Evolutionary conservation across 2,888 invertebrate genomes (phyloP).

Genomic region (Leucozona laternaria): DNA sequence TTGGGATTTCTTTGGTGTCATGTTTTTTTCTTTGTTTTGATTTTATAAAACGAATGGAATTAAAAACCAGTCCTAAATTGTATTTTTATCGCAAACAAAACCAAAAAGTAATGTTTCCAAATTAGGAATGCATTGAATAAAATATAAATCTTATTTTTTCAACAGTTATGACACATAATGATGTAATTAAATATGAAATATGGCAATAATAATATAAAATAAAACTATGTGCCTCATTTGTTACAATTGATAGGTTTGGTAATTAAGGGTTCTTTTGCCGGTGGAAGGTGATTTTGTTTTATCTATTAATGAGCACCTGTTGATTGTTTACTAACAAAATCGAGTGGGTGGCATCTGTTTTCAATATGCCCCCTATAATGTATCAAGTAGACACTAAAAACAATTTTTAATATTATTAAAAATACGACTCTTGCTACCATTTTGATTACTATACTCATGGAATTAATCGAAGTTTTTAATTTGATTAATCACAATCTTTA

Average conservation of each 20-base stretch:
- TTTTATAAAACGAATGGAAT: too few species aligned
- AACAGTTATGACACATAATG: too few species aligned
- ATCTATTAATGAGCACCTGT: constrained; percentile 8
- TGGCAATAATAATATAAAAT: background rate
- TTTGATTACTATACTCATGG: background rate
- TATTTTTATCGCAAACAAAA: too few species aligned
- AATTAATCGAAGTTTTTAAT: background rate
- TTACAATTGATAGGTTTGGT: background rate
- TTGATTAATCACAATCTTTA: background rate
- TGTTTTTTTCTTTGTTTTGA: too few species aligned
- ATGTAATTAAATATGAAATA: background rate
- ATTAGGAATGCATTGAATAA: too few species aligned
- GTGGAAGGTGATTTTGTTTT: background rate
- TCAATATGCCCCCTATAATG: background rate
- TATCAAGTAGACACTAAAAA: background rate
- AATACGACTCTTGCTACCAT: background rate
- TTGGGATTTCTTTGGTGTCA: too few species aligned
- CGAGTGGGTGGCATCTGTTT: background rate
- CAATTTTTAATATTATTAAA: background rate
- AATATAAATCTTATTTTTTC: too few species aligned
- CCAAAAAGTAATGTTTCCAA: too few species aligned
- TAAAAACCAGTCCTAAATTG: too few species aligned
- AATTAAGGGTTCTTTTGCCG: background rate
- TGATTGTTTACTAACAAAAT: constrained; percentile 17
- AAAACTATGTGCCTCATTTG: background rate